A percentile compares a stretch with the other conserved stretches of the same genome.
These are phyloP conservation scores for Pterocles orientalis DNA, from an alignment of 2,113 vertebrate species.

Conservation along the genomic window DNA sequence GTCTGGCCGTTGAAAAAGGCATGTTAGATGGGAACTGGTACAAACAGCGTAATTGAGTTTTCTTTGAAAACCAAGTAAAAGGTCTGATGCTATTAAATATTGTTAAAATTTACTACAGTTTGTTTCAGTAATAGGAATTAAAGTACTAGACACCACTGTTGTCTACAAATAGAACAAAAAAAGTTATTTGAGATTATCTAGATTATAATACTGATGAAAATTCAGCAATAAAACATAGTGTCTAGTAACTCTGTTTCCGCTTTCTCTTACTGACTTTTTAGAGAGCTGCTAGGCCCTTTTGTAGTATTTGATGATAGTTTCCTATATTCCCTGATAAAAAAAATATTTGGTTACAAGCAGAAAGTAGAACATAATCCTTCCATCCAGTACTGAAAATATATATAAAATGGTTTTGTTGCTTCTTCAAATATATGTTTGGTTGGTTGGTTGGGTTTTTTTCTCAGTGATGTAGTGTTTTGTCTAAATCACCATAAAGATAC, in stretches of 20 bases:
- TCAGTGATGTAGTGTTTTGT: background rate
- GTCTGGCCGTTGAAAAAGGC: background rate
- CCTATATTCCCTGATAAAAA: background rate
- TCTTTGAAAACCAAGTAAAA: background rate
- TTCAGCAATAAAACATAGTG: background rate
- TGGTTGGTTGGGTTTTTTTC: background rate
- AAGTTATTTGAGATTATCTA: background rate
- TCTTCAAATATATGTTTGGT: background rate
- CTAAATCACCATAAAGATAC: background rate
- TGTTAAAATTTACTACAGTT: background rate
- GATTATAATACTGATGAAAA: background rate
- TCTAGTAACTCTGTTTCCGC: background rate
- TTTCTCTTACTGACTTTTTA: background rate
- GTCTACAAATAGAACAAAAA: background rate
- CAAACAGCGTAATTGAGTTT: background rate
- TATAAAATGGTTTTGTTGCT: background rate
- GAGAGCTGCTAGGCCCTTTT: background rate
- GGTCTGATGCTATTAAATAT: background rate
- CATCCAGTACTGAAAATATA: background rate
- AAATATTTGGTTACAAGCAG: background rate
- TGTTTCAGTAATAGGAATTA: background rate
- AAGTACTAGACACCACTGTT: background rate
- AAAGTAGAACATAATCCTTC: background rate
- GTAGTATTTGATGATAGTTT: background rate
- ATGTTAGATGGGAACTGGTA: background rate